These are phyloP conservation scores for Neodiprion fabricii DNA, from an alignment of 1,140 invertebrate species.

Conservation along the genomic window DNA sequence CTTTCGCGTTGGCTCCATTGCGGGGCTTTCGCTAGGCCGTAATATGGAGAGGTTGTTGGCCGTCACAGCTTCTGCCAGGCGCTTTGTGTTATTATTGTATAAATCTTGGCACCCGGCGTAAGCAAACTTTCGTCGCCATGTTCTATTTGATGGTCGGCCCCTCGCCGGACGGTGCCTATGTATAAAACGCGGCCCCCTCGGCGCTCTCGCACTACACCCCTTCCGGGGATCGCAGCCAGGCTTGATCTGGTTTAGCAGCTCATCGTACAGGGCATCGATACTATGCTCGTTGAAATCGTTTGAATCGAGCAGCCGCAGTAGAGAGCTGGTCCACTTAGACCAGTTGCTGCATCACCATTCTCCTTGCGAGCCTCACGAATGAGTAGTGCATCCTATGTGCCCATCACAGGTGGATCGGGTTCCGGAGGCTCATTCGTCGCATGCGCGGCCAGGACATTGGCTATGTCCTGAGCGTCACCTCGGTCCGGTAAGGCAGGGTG, in stretches of 20 bases:
- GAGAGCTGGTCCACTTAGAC: not conserved
- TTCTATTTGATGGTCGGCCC: constrained; percentile 55
- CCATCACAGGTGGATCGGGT: not conserved
- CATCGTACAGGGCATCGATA: not conserved
- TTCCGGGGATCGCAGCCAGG: not conserved
- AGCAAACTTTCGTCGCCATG: constrained; percentile 40
- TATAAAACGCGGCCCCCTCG: not conserved
- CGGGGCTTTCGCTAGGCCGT: not conserved
- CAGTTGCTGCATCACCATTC: not conserved
- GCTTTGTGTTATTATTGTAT: not conserved
- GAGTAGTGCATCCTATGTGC: not conserved
- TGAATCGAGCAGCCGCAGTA: not conserved
- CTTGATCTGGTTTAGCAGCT: not conserved
- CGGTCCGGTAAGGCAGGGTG: no score
- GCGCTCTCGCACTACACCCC: not conserved
- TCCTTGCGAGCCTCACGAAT: not conserved
- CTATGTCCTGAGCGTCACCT: not conserved
- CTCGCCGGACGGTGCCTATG: constrained; percentile 21
- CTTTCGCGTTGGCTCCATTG: not conserved
- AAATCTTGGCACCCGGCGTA: no score
- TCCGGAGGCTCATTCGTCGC: not conserved
- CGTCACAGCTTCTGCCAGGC: not conserved
- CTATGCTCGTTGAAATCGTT: not conserved
- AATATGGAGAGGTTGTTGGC: not conserved
- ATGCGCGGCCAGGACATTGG: not conserved